A percentile compares a stretch with the other conserved stretches of the same genome.
These are phyloP conservation scores for Atrichornis clamosus DNA, from an alignment of 2,113 vertebrate species.

Conservation along the genomic window DNA sequence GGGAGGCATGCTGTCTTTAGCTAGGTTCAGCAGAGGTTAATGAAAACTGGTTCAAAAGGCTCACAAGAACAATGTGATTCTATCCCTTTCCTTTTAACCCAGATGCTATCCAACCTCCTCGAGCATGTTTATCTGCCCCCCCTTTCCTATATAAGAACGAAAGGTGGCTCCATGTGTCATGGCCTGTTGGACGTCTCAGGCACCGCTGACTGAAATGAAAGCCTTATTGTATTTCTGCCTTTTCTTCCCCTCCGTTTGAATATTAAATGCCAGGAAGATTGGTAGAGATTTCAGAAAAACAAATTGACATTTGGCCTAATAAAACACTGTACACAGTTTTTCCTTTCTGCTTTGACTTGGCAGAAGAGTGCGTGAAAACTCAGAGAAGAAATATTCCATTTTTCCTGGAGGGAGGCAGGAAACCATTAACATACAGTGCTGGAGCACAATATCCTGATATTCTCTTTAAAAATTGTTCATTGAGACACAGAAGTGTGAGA, in stretches of 20 bases:
- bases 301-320: constrained; percentile 48
- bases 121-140: background rate
- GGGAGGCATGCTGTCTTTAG: background rate
- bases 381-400: constrained; percentile 50
- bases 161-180: background rate
- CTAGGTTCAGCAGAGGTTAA: background rate
- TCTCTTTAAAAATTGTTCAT: constrained; percentile 16
- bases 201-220: background rate
- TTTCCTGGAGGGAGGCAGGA: constrained; percentile 43
- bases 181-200: background rate
- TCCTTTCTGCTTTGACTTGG: constrained; percentile 55
- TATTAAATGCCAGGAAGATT: constrained; percentile 22
- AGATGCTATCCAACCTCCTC: background rate
- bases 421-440: constrained; percentile 43
- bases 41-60: background rate
- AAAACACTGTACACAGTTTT: constrained; percentile 44
- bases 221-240: background rate
- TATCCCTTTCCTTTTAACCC: background rate
- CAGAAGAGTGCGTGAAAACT: constrained; percentile 25
- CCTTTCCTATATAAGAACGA: background rate
- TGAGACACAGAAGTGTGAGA: background rate
- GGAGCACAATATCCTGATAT: constrained; percentile 46
- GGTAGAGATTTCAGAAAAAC: constrained; percentile 56
- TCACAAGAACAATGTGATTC: background rate
- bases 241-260: background rate